These are phyloP conservation scores for Hydraecia micacea DNA, from an alignment of 2,888 invertebrate genomes.

Conservation along the genomic window DNA sequence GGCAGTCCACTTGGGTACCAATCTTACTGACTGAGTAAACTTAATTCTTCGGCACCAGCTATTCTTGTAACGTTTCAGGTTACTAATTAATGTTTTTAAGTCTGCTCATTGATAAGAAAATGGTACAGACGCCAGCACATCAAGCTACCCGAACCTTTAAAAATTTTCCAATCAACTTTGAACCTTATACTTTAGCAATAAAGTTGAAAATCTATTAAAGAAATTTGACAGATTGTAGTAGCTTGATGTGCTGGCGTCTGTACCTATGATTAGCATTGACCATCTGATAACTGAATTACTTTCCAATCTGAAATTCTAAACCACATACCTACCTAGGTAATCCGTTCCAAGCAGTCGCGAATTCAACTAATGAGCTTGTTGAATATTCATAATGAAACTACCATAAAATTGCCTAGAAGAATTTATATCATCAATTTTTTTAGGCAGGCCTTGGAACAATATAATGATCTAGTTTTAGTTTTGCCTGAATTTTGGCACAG, in stretches of 20 bases:
- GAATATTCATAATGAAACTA: conserved; percentile 21
- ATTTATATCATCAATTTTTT: not conserved
- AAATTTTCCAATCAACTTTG: too few relatives aligned
- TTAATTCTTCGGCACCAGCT: not conserved
- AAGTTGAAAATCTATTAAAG: too few relatives aligned
- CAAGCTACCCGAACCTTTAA: too few relatives aligned
- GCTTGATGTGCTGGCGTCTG: too few relatives aligned
- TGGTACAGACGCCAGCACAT: not conserved
- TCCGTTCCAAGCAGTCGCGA: not conserved
- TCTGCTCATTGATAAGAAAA: not conserved
- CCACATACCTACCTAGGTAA: not conserved
- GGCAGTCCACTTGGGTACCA: not conserved
- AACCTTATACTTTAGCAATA: too few relatives aligned
- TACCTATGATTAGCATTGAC: not conserved
- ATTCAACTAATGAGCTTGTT: conserved; percentile 14
- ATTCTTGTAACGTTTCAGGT: not conserved
- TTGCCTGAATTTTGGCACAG: not conserved
- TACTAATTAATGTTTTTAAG: not conserved
- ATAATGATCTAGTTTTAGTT: not conserved
- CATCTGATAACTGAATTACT: not conserved
- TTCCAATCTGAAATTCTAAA: not conserved
- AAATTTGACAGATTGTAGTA: too few relatives aligned
- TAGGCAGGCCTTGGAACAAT: not conserved
- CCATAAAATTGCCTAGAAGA: conserved; percentile 3
- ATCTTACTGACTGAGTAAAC: not conserved